These are phyloP conservation scores for Andrena dorsata DNA, from an alignment of 2,888 invertebrate genomes.

Conservation along the genomic window DNA sequence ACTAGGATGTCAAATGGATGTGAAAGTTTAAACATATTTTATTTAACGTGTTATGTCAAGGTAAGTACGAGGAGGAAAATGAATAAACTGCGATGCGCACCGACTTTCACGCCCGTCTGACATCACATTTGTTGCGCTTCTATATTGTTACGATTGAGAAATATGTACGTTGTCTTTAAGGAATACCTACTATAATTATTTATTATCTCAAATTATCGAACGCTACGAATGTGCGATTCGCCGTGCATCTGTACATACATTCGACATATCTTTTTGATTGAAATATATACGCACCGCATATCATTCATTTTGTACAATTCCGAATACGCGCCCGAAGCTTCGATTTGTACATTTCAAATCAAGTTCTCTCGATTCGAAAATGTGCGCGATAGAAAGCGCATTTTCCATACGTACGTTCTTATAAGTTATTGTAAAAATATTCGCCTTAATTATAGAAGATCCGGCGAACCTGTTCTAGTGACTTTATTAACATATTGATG, in stretches of 20 bases:
- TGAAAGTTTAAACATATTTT: slow-evolving; percentile 26
- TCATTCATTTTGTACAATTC: slow-evolving; percentile 40
- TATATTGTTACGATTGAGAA: slow-evolving; percentile 62
- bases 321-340: slow-evolving; percentile 1
- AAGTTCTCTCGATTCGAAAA: neutral
- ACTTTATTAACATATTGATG: slow-evolving; percentile 14
- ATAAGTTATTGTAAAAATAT: slow-evolving; percentile 17
- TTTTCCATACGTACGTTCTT: neutral
- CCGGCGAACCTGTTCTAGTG: neutral
- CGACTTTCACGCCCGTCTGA: slow-evolving; percentile 23
- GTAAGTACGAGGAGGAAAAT: neutral
- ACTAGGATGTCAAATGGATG: slow-evolving; percentile 40
- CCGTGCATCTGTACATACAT: slow-evolving; percentile 50
- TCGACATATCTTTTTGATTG: slow-evolving; percentile 49
- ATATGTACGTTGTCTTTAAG: slow-evolving; percentile 60
- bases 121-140: slow-evolving; percentile 56
- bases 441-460: slow-evolving; percentile 7
- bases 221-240: slow-evolving; percentile 26
- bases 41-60: neutral
- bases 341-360: neutral
- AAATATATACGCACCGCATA: slow-evolving; percentile 61
- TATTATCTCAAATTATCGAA: slow-evolving; percentile 37
- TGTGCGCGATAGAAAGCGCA: neutral
- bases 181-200: slow-evolving; percentile 50
- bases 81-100: neutral